Evolutionary conservation across 2,113 vertebrate genomes (phyloP).

Genomic region (Nothoprocta perdicaria): DNA sequence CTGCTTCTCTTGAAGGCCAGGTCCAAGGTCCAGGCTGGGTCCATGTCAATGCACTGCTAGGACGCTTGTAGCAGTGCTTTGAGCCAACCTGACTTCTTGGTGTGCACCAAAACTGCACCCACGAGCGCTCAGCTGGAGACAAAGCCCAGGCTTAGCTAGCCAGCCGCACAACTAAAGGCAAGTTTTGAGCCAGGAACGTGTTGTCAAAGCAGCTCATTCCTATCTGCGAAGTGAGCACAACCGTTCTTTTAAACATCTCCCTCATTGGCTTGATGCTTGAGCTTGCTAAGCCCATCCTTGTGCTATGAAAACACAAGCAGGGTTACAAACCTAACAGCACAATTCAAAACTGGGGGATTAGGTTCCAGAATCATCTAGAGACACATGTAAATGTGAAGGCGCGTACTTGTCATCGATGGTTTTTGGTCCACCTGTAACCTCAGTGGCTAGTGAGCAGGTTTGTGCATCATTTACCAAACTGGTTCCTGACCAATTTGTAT

Average conservation of each 20-base stretch:
- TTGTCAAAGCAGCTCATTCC: accelerated
- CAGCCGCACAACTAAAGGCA: background rate
- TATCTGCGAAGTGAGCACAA: background rate
- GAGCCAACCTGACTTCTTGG: background rate
- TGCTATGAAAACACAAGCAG: background rate
- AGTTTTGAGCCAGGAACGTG: accelerated
- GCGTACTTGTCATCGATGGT: background rate
- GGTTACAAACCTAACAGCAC: background rate
- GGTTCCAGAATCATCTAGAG: background rate
- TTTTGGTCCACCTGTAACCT: background rate
- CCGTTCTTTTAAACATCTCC: background rate
- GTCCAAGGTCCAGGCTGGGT: no score
- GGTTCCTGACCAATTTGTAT: accelerated
- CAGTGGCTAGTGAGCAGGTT: accelerated
- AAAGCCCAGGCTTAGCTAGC: background rate
- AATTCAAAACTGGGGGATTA: accelerated
- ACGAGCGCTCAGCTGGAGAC: background rate
- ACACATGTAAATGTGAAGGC: background rate
- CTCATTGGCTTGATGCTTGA: background rate
- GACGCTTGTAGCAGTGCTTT: no score
- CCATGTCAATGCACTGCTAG: no score
- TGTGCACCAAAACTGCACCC: background rate
- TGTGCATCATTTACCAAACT: background rate
- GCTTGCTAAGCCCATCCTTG: background rate
- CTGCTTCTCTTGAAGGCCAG: no score